These are phyloP conservation scores for Drosophila anceps DNA, from an alignment of 2,888 invertebrate genomes.

Conservation along the genomic window DNA sequence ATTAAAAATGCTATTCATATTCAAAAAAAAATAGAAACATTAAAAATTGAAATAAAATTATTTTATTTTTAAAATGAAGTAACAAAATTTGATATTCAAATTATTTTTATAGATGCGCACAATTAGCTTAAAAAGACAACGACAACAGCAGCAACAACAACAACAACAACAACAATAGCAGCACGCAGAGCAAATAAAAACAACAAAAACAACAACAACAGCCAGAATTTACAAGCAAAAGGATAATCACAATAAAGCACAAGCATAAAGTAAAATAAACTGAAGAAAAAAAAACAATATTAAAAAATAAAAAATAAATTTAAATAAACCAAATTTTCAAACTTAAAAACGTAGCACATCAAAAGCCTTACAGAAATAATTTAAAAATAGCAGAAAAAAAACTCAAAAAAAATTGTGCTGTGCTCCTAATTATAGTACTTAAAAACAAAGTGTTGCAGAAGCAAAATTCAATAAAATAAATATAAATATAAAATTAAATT, in stretches of 20 bases:
- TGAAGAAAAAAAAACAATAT: constrained; percentile 8
- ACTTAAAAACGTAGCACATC: constrained; percentile 64
- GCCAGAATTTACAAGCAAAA: constrained; percentile 78
- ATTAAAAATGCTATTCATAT: too few relatives aligned
- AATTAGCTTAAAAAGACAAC: constrained; percentile 69
- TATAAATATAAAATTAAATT: constrained; percentile 1
- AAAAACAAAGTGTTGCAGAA: constrained; percentile 18
- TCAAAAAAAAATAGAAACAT: too few relatives aligned
- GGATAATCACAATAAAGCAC: constrained; percentile 75
- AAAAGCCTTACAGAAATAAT: constrained; percentile 69
- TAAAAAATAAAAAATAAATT: constrained; percentile 34
- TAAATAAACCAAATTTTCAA: constrained; percentile 45
- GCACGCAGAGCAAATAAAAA: constrained; percentile 27
- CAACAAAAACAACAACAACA: constrained; percentile 37
- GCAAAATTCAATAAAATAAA: constrained; percentile 30
- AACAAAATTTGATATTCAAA: not conserved
- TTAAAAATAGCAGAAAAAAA: constrained; percentile 32
- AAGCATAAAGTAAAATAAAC: constrained; percentile 26
- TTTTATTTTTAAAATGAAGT: not conserved
- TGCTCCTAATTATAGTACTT: constrained; percentile 63
- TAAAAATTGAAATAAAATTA: not conserved
- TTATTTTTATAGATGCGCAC: constrained; percentile 69
- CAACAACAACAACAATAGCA: constrained; percentile 31
- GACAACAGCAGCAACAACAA: constrained; percentile 27
- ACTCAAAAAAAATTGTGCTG: constrained; percentile 61